phyloP scores from a whole-genome alignment of 2,113 vertebrate genomes.

The Anthoscopus minutus region DNA sequence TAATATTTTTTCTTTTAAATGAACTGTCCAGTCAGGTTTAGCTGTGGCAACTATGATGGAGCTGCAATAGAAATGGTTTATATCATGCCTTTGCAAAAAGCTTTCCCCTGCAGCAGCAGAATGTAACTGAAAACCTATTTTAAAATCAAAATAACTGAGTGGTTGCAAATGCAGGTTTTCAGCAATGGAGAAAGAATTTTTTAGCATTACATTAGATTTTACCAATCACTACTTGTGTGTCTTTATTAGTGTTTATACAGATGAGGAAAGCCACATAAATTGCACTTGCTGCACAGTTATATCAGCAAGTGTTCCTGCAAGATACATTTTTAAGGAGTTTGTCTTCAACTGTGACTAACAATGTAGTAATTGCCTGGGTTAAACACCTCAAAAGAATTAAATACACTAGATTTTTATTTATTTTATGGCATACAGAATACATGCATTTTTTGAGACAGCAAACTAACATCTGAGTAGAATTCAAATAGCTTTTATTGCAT shows the following conservation, averaged over 20 bases:
- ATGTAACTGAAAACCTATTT: constrained; percentile 81
- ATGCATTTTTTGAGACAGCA: background rate
- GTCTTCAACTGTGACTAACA: background rate
- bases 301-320: background rate
- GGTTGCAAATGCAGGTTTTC: constrained; percentile 64
- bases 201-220: constrained; percentile 24
- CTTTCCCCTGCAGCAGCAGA: constrained; percentile 63
- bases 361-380: background rate
- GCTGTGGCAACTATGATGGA: constrained; percentile 61
- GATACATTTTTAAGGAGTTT: background rate
- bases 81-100: constrained; percentile 74
- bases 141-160: constrained; percentile 59
- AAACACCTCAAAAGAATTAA: background rate
- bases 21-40: constrained; percentile 72
- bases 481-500: background rate
- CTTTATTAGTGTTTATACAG: background rate
- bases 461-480: background rate
- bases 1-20: constrained; percentile 81
- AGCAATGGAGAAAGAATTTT: constrained; percentile 54
- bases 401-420: background rate
- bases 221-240: background rate
- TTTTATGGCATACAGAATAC: background rate
- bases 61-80: constrained; percentile 79
- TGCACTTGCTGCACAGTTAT: background rate
- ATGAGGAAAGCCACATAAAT: background rate